phyloP scores from a whole-genome alignment of 37 sponge, comb jelly and placozoan species.

The Amphimedon queenslandica region DNA sequence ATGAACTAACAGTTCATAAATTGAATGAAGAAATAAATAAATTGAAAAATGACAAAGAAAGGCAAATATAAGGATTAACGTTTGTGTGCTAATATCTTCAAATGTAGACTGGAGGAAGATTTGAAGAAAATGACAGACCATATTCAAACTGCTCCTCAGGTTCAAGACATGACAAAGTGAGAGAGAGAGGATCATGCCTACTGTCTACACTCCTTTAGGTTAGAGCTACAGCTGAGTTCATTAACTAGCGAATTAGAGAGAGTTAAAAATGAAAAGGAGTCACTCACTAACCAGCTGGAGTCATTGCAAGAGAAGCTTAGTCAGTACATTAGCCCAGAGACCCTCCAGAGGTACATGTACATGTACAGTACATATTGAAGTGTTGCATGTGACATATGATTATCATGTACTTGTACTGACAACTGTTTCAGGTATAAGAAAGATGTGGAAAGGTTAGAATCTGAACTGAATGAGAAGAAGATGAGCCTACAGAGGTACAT shows the following conservation, averaged over 20 bases:
- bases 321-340: conserved; percentile 16
- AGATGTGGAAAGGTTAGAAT: conserved; percentile 5
- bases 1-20: conserved; percentile 18
- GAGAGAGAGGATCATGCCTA: neutral
- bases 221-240: conserved; percentile 18
- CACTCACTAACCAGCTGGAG: neutral
- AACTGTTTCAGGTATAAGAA: conserved; percentile 15
- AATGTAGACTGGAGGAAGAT: conserved; percentile 5
- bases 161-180: neutral
- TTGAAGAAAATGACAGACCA: neutral
- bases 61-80: neutral
- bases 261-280: neutral
- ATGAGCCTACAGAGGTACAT: conserved; percentile 23
- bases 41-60: neutral
- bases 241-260: conserved; percentile 6
- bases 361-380: neutral
- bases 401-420: neutral
- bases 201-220: neutral
- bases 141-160: neutral
- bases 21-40: neutral
- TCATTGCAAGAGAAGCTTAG: conserved; percentile 30
- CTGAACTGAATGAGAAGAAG: conserved; percentile 41
- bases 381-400: too few relatives aligned
- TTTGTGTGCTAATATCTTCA: neutral
- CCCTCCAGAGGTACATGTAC: conserved; percentile 16